Base-by-base conservation (phyloP, 2,113 vertebrate genomes). In the Nothoprocta perdicaria region DNA sequence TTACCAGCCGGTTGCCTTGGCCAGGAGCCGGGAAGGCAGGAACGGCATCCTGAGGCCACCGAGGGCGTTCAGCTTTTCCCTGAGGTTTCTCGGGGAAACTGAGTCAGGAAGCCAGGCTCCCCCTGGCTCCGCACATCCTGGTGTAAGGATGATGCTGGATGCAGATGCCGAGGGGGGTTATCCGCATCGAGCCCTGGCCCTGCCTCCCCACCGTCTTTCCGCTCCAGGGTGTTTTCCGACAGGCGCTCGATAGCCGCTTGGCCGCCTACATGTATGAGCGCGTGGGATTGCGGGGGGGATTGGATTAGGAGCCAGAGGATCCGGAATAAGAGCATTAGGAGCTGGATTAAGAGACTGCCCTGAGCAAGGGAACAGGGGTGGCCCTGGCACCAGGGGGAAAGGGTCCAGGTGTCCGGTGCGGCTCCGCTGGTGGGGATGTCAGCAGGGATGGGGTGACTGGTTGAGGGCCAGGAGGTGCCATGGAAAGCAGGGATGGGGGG, bases 301-400 rank as follows among this genome's bases (percentile, higher is more conserved):
- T 88, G 12, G 94, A 88, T 96, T 94, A 96, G 83, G 76, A 91
- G 38, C 71, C 63, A 93, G 78, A 89, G 93, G 86, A 88, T 85
- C 84, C 7, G 12, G 90, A 85, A 75, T 96, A 95, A 96, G 74
- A 93, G 94, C 83, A 89, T 94, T 93, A 95, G 91, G 80, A 85
- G 46, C 1, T 0, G 74, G 74, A 84, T 93, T 96, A 94, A 73
- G 76, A 89, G 95, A 85, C 62, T 43, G 19, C 80, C 38, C 65
- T 5, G 1, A 29, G 61, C 3, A 3, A 57, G 53, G 53, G 53
- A 57, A 29, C 53, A 31, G 9, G 27, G 27, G 16, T 12, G 5
- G 53, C 53, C 27, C 27, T 31, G 27, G 53, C 29, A 31, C 53
- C 57, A 7, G 53, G 61, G 48, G 76, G 50, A 68, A 43, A 72